Evolutionary conservation across 1,140 invertebrate species (phyloP).

Genomic region (Rhagoletis pomonella): DNA sequence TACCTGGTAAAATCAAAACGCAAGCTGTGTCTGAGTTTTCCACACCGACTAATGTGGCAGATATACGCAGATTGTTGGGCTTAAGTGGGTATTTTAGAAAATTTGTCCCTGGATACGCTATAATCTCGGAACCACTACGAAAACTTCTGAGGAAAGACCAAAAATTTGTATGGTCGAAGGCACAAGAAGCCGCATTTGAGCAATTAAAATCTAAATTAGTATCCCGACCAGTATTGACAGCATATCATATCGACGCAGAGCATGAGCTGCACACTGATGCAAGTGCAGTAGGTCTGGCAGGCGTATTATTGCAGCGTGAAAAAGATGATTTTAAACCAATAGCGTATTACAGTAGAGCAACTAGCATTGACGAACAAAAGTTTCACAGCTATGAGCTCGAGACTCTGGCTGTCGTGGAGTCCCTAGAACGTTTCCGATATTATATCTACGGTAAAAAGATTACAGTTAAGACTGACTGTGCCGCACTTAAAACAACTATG

Average conservation of each 20-base stretch:
- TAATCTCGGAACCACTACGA: conserved; percentile 59
- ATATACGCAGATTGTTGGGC: conserved; percentile 54
- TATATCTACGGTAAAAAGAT: neutral
- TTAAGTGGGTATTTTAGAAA: conserved; percentile 38
- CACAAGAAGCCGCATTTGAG: conserved; percentile 61
- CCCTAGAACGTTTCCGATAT: neutral
- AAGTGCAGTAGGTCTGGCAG: conserved; percentile 59
- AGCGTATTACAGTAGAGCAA: conserved; percentile 57
- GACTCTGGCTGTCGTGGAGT: neutral
- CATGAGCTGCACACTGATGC: conserved; percentile 70
- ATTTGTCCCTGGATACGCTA: conserved; percentile 61
- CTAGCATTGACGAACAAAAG: neutral
- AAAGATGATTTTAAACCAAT: conserved; percentile 54
- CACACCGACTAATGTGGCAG: conserved; percentile 32
- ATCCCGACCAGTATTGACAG: conserved; percentile 33
- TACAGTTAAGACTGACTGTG: neutral
- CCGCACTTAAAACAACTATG: too few species aligned
- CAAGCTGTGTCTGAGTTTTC: neutral
- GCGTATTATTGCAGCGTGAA: conserved; percentile 64
- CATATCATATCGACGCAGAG: neutral
- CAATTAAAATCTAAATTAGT: conserved; percentile 65
- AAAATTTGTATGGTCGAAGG: conserved; percentile 62
- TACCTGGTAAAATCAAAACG: conserved; percentile 40
- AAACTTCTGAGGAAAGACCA: conserved; percentile 57
- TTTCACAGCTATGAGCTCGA: neutral